A percentile compares a stretch with the other conserved stretches of the same genome.
These are phyloP conservation scores for Cataglyphis cursor DNA, from an alignment of 2,888 invertebrate genomes.

Conservation along the genomic window DNA sequence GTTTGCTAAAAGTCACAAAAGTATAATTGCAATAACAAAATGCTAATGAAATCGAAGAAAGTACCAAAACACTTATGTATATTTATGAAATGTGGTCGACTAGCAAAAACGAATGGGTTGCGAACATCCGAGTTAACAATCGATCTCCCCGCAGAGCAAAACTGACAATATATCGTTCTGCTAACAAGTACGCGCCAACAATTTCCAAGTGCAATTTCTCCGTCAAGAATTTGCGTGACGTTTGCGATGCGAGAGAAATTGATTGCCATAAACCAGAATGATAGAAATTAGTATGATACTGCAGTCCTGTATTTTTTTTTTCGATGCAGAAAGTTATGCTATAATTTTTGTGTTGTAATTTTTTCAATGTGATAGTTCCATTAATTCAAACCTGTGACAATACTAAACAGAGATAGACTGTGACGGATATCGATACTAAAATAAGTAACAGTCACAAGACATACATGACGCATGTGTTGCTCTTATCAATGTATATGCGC, in stretches of 20 bases:
- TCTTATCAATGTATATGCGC: neutral
- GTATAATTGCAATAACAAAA: neutral
- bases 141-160: slow-evolving; percentile 48
- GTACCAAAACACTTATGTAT: slow-evolving; percentile 9
- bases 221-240: slow-evolving; percentile 45
- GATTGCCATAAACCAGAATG: slow-evolving; percentile 32
- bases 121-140: slow-evolving; percentile 40
- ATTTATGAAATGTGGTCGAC: neutral
- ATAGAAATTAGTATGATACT: slow-evolving; percentile 6
- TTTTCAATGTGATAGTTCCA: neutral
- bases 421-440: too few species aligned
- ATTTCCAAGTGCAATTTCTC: slow-evolving; percentile 45
- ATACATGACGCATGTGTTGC: neutral
- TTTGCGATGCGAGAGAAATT: slow-evolving; percentile 38
- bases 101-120: slow-evolving; percentile 33
- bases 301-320: neutral
- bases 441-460: too few species aligned
- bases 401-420: neutral
- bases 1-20: neutral
- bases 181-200: slow-evolving; percentile 42
- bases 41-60: neutral
- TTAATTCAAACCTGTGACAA: neutral
- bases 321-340: neutral
- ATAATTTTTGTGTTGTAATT: neutral
- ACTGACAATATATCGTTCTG: slow-evolving; percentile 50